These are phyloP conservation scores for Teleiodes luculella DNA, from an alignment of 2,888 invertebrate species.

Conservation along the genomic window DNA sequence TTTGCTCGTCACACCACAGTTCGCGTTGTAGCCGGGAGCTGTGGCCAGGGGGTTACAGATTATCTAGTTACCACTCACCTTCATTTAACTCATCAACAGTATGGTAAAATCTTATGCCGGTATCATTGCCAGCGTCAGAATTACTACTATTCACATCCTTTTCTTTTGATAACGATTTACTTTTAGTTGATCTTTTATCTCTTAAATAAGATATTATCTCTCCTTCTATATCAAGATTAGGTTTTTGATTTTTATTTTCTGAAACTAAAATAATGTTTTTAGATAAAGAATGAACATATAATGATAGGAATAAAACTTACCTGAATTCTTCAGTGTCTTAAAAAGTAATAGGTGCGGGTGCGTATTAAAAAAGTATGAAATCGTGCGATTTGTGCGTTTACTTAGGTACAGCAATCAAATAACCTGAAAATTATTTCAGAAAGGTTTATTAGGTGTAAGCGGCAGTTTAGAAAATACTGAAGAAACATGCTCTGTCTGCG, in stretches of 20 bases:
- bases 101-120: conserved; percentile 36
- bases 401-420: conserved; percentile 50
- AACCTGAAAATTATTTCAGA: conserved; percentile 61
- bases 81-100: conserved; percentile 59
- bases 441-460: too few species aligned
- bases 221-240: background rate
- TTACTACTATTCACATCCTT: background rate
- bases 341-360: background rate
- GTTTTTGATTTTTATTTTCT: background rate
- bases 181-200: background rate
- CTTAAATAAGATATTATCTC: background rate
- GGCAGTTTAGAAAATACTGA: too few species aligned
- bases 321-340: background rate
- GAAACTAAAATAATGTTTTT: background rate
- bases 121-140: background rate
- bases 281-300: background rate
- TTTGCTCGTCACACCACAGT: too few species aligned
- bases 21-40: too few species aligned
- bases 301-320: background rate
- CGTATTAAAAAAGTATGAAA: conserved; percentile 26
- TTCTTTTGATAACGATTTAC: background rate
- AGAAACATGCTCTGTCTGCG: too few species aligned
- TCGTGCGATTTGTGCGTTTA: conserved; percentile 47
- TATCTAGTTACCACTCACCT: conserved; percentile 46
- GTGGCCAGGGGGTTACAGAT: too few species aligned